Conservation (phyloP, 2,888 invertebrate species). For the Caenorhabditis japonica region DNA sequence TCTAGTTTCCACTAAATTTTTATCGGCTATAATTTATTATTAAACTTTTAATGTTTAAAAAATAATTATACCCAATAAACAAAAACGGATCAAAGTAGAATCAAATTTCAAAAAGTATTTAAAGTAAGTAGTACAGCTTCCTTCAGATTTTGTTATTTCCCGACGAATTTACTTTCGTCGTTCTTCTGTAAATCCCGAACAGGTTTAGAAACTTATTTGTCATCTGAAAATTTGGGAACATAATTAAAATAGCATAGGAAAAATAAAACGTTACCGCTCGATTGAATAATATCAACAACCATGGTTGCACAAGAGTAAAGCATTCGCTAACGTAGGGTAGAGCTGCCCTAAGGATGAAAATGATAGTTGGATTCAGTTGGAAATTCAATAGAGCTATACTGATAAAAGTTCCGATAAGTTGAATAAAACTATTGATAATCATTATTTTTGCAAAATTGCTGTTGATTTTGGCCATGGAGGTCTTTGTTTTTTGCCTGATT, state of each 20-base stretch:
- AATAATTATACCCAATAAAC: no score
- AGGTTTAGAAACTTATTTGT: not conserved
- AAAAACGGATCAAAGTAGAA: no score
- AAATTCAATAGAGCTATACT: not conserved
- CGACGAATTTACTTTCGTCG: not conserved
- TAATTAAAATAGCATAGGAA: not conserved
- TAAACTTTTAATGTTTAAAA: no score
- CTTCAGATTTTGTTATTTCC: not conserved
- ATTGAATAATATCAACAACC: conserved; percentile 7
- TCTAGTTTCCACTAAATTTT: no score
- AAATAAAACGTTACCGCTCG: conserved; percentile 2
- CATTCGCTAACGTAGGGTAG: conserved; percentile 23
- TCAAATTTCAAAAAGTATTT: no score
- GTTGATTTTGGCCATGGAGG: no score
- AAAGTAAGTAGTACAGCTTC: no score
- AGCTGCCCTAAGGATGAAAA: not conserved
- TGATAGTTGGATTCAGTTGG: not conserved
- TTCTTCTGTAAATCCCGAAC: not conserved
- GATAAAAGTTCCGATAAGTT: conserved; percentile 7
- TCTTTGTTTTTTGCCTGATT: not conserved
- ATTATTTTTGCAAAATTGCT: conserved; percentile 12
- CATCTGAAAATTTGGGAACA: conserved; percentile 1
- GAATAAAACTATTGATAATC: conserved; percentile 7
- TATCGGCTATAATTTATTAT: no score
- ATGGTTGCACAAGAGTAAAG: conserved; percentile 15